Conservation (phyloP, 2,797 vertebrate species). For the Miopithecus talapoin region DNA sequence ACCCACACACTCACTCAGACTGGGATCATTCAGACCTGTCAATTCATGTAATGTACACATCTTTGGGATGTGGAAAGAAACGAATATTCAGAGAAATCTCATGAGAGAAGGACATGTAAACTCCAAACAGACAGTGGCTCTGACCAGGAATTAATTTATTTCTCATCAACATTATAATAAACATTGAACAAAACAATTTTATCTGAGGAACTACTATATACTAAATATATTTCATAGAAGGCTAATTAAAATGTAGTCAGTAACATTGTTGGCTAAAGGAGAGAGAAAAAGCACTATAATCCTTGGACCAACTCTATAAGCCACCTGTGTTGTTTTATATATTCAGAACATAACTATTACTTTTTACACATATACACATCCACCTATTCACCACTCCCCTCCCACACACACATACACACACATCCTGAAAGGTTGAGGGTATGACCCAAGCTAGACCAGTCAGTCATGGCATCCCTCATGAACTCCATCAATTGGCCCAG, state of each 20-base stretch:
- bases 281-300: background rate
- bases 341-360: background rate
- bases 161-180: background rate
- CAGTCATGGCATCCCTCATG: background rate
- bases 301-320: background rate
- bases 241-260: background rate
- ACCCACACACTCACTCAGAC: too few relatives aligned
- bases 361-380: background rate
- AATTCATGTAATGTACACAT: background rate
- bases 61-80: background rate
- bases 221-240: background rate
- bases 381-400: background rate
- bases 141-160: background rate
- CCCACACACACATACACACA: background rate
- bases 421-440: background rate
- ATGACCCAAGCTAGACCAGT: background rate
- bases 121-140: too few relatives aligned
- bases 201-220: background rate
- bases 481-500: background rate
- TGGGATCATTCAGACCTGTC: background rate
- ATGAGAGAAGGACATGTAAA: background rate
- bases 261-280: background rate
- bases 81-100: background rate
- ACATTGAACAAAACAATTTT: background rate
- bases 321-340: background rate